These are phyloP conservation scores for Betta splendens DNA, from an alignment of 2,797 vertebrate species.

Conservation along the genomic window DNA sequence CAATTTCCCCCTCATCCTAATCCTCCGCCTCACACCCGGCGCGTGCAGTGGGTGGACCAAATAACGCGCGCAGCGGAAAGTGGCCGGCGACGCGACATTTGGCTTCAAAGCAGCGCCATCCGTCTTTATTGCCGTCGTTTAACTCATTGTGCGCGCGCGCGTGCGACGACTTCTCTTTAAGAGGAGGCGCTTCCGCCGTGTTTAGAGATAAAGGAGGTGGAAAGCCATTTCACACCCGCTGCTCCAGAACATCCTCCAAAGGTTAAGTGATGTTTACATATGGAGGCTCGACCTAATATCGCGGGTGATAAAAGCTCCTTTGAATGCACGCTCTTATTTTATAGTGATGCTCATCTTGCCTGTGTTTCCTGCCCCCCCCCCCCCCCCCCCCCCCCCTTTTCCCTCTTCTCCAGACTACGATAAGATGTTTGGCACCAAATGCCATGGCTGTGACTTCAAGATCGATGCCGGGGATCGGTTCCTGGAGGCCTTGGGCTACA, in stretches of 20 bases:
- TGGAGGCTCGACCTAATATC: slow-evolving; percentile 18
- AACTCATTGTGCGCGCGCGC: slow-evolving; percentile 7
- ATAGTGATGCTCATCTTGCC: slow-evolving; percentile 12
- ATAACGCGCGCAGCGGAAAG: slow-evolving; percentile 31
- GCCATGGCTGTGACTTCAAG: slow-evolving; percentile 98
- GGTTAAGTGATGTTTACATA: slow-evolving; percentile 41
- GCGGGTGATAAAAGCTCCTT: slow-evolving; percentile 23
- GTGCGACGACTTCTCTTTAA: slow-evolving; percentile 25
- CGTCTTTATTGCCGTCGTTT: slow-evolving; percentile 19
- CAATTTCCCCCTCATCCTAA: slow-evolving; percentile 74
- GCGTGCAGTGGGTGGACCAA: slow-evolving; percentile 44
- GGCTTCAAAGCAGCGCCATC: slow-evolving; percentile 30
- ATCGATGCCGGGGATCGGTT: slow-evolving; percentile 98
- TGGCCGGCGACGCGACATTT: slow-evolving; percentile 13
- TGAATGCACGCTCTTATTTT: slow-evolving; percentile 25
- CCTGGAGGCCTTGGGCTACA: slow-evolving; percentile 97
- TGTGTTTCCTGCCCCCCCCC: not conserved
- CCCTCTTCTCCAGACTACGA: slow-evolving; percentile 87
- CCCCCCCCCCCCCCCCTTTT: slow-evolving; percentile 4
- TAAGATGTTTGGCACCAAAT: slow-evolving; percentile 99
- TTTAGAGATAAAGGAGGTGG: slow-evolving; percentile 41
- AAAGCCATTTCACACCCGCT: slow-evolving; percentile 24
- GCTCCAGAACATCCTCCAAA: slow-evolving; percentile 20
- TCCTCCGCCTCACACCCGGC: slow-evolving; percentile 48
- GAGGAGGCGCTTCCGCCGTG: slow-evolving; percentile 23